Evolutionary conservation across 2,888 invertebrate species (phyloP).

Genomic region (Philereme transversata): DNA sequence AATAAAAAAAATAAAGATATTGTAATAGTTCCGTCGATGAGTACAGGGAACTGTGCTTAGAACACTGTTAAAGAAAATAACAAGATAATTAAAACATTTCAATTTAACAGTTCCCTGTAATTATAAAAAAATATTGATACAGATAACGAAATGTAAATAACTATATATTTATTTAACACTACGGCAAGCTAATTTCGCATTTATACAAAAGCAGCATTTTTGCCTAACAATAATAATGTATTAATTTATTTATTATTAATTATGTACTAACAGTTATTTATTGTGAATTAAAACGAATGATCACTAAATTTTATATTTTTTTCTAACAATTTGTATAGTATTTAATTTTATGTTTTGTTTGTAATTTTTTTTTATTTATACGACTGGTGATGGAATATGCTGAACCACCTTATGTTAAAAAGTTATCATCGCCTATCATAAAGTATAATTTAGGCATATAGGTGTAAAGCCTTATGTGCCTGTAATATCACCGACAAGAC

Average conservation of each 20-base stretch:
- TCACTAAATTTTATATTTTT: conserved; percentile 47
- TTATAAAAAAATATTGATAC: conserved; percentile 41
- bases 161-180: conserved; percentile 62
- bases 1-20: conserved; percentile 16
- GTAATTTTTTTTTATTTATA: too few relatives aligned
- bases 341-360: too few relatives aligned
- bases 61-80: background rate
- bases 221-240: conserved; percentile 50
- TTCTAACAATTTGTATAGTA: conserved; percentile 7
- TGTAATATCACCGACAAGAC: too few relatives aligned
- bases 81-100: background rate
- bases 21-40: conserved; percentile 26
- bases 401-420: too few relatives aligned
- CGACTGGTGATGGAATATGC: too few relatives aligned
- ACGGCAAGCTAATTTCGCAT: conserved; percentile 70
- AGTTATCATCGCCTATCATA: too few relatives aligned
- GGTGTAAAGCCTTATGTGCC: too few relatives aligned
- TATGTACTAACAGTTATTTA: conserved; percentile 70
- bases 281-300: conserved; percentile 72
- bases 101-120: conserved; percentile 37
- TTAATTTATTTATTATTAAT: conserved; percentile 62
- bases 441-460: too few relatives aligned
- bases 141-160: conserved; percentile 68
- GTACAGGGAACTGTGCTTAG: conserved; percentile 12
- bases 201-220: conserved; percentile 64